These are phyloP conservation scores for Porphyrio hochstetteri DNA, from an alignment of 2,113 vertebrate species.

Conservation along the genomic window DNA sequence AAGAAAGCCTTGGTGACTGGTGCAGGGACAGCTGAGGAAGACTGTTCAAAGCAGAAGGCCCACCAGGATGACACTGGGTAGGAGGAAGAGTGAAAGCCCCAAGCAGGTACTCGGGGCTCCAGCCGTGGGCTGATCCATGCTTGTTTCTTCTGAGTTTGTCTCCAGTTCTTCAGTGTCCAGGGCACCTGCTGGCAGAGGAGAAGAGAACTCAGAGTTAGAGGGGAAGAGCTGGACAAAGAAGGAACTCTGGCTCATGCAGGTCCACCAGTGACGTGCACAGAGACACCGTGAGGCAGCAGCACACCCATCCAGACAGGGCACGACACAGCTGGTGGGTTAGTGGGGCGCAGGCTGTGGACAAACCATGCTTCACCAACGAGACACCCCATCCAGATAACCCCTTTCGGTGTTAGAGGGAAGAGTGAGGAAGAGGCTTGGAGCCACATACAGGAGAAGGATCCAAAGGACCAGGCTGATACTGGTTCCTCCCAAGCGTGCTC, in stretches of 20 bases:
- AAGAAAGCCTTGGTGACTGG: background rate
- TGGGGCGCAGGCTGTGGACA: background rate
- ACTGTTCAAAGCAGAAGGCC: slow-evolving; percentile 40
- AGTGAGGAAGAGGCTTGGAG: background rate
- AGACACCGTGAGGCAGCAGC: background rate
- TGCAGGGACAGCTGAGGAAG: background rate
- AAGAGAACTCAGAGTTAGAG: background rate
- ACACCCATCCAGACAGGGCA: background rate
- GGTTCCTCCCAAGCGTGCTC: slow-evolving; percentile 21
- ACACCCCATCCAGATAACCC: background rate
- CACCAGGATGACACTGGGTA: slow-evolving; percentile 1
- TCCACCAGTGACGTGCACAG: background rate
- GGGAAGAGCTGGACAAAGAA: background rate
- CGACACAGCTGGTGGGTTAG: background rate
- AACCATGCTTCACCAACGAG: background rate
- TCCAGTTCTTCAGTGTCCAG: background rate
- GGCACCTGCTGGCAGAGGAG: background rate
- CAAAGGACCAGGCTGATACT: slow-evolving; percentile 25
- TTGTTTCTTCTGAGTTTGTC: background rate
- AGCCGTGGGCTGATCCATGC: background rate
- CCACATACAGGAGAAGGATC: background rate
- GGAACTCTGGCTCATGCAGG: background rate
- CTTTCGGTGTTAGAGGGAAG: background rate
- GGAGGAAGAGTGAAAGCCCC: background rate
- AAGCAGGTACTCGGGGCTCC: background rate